Conservation (phyloP, 2,888 invertebrate species). For the Gibbula magus region DNA sequence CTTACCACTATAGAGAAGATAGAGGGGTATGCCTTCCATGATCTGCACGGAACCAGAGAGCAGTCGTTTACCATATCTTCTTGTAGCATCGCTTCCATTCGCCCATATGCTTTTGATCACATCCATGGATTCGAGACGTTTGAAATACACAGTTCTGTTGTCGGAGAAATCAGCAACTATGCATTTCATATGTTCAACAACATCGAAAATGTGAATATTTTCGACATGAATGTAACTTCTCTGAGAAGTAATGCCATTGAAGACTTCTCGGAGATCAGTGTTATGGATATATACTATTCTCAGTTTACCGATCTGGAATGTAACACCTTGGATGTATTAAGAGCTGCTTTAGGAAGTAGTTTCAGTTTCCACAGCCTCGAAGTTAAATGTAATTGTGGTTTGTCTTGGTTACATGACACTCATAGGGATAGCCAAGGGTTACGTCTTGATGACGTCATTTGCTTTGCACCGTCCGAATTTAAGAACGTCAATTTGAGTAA, state of each 20-base stretch:
- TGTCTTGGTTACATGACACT: neutral
- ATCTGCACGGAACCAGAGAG: neutral
- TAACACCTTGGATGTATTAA: neutral
- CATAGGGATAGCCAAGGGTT: neutral
- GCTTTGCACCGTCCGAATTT: neutral
- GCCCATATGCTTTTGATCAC: neutral
- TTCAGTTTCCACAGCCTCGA: conserved; percentile 1
- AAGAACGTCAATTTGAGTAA: neutral
- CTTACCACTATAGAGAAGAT: neutral
- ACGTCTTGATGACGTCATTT: neutral
- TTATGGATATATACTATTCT: neutral
- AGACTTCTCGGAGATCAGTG: neutral
- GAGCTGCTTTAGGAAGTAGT: neutral
- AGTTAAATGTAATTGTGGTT: neutral
- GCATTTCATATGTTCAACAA: neutral
- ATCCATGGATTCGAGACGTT: neutral
- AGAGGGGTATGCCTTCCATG: neutral
- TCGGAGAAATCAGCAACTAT: neutral
- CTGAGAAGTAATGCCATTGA: neutral
- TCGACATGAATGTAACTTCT: neutral
- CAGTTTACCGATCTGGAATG: neutral
- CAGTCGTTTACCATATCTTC: neutral
- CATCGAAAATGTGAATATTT: neutral
- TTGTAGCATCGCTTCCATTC: neutral
- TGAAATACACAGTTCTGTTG: neutral